phyloP scores from a whole-genome alignment of 2,797 vertebrate species.

The Antrozous pallidus region DNA sequence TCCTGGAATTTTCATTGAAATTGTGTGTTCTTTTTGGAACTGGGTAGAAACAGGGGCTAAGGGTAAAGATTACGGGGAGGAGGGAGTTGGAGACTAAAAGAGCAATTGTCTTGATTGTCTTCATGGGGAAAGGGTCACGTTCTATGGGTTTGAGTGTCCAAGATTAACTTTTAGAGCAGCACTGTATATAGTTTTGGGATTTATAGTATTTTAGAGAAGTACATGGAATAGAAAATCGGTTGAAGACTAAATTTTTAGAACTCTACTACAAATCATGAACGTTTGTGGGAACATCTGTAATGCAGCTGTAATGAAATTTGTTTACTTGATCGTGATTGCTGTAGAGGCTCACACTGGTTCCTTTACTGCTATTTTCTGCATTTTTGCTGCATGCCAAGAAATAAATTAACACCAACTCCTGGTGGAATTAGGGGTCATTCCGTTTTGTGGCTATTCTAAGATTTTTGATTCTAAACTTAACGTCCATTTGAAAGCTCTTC shows the following conservation, averaged over 20 bases:
- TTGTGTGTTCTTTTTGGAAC: background rate
- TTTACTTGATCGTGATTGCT: slow-evolving; percentile 47
- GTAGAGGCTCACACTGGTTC: slow-evolving; percentile 41
- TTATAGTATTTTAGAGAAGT: slow-evolving; percentile 45
- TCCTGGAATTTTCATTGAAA: background rate
- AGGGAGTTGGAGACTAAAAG: background rate
- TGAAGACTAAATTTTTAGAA: slow-evolving; percentile 57
- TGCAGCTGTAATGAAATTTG: slow-evolving; percentile 62
- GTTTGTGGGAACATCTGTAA: slow-evolving; percentile 64
- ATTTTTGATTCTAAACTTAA: background rate
- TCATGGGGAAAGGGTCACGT: slow-evolving; percentile 24
- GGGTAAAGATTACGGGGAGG: background rate
- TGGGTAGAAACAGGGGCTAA: background rate
- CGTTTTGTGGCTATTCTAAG: background rate
- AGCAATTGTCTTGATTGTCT: background rate
- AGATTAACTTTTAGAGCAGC: background rate
- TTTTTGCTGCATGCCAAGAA: slow-evolving; percentile 17
- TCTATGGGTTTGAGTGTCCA: background rate
- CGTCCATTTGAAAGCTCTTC: slow-evolving; percentile 12
- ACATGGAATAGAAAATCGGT: slow-evolving; percentile 6
- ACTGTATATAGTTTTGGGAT: background rate
- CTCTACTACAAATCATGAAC: background rate
- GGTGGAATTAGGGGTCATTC: slow-evolving; percentile 19
- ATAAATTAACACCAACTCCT: slow-evolving; percentile 32
- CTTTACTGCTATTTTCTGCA: slow-evolving; percentile 59